Conservation (phyloP, 2,113 vertebrate species). For the Callopanchax toddi region DNA sequence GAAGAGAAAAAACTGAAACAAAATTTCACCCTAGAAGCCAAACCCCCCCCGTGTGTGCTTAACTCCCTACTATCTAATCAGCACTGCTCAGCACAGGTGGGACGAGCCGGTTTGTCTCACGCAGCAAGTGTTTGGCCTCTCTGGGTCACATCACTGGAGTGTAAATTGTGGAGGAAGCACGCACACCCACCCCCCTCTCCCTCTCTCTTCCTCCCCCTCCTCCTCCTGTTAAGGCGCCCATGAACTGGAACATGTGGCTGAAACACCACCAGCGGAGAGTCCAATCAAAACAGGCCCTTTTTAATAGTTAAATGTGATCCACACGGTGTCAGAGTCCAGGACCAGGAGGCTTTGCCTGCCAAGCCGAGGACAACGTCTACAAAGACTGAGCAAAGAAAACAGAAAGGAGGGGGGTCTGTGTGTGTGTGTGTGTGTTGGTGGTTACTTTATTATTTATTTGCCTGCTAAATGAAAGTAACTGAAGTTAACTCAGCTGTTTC, state of each 20-base stretch:
- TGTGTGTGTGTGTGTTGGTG: constrained; percentile 55
- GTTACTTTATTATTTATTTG: constrained; percentile 55
- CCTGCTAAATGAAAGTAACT: constrained; percentile 54
- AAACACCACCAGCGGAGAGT: constrained; percentile 56
- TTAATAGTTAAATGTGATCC: constrained; percentile 69
- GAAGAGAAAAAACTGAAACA: constrained; percentile 23
- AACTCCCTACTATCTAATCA: constrained; percentile 71
- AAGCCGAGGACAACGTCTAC: constrained; percentile 57
- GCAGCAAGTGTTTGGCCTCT: constrained; percentile 60
- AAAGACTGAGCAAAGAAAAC: constrained; percentile 64
- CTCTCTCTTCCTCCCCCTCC: too few species aligned
- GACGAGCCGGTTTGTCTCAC: constrained; percentile 63
- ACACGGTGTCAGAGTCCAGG: constrained; percentile 60
- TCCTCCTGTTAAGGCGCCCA: constrained; percentile 35
- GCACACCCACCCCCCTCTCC: constrained; percentile 28
- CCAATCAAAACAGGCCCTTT: constrained; percentile 68
- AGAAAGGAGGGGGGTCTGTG: constrained; percentile 35
- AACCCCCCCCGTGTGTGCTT: constrained; percentile 20
- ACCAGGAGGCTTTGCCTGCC: constrained; percentile 48
- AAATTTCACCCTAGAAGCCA: constrained; percentile 22
- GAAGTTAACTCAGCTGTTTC: constrained; percentile 50
- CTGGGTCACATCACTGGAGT: constrained; percentile 64
- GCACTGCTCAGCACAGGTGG: constrained; percentile 67
- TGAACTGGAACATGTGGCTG: constrained; percentile 70
- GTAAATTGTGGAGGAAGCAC: constrained; percentile 66